Percentiles rank a stretch among this genome's conserved stretches.
These are phyloP conservation scores for Zelleria hepariella DNA, from an alignment of 2,888 invertebrate genomes.

Conservation along the genomic window DNA sequence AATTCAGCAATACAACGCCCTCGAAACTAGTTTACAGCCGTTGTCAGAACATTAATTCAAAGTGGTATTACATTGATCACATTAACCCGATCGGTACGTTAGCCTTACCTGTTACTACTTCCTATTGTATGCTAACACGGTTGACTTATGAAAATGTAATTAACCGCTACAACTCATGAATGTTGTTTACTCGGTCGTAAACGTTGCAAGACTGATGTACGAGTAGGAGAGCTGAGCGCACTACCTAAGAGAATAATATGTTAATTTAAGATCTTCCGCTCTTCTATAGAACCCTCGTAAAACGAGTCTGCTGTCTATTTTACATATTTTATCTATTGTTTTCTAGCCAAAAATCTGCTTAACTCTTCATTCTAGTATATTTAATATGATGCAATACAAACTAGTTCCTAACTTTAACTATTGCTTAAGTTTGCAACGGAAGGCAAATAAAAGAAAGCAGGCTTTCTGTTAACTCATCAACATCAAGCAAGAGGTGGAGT, in stretches of 20 bases:
- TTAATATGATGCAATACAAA: background rate
- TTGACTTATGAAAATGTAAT: background rate
- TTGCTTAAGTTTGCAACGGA: background rate
- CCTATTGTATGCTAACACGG: background rate
- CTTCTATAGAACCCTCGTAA: too few species aligned
- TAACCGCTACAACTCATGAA: background rate
- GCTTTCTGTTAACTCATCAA: background rate
- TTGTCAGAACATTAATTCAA: background rate
- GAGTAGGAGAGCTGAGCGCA: too few species aligned
- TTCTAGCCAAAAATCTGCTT: too few species aligned
- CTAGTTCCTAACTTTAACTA: background rate
- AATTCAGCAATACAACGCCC: background rate
- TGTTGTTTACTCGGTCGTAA: background rate
- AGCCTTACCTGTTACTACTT: background rate
- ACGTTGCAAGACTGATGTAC: too few species aligned
- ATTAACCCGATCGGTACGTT: background rate
- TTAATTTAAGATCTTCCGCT: too few species aligned
- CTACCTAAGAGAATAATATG: too few species aligned
- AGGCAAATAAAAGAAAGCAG: background rate
- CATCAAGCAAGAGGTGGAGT: background rate
- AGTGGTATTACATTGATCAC: background rate
- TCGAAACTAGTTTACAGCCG: background rate
- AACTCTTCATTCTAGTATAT: too few species aligned
- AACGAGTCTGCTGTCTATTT: too few species aligned
- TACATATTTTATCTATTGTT: too few species aligned